Evolutionary conservation across 2,797 vertebrate species (phyloP).

Genomic region (Glyptemys insculpta): DNA sequence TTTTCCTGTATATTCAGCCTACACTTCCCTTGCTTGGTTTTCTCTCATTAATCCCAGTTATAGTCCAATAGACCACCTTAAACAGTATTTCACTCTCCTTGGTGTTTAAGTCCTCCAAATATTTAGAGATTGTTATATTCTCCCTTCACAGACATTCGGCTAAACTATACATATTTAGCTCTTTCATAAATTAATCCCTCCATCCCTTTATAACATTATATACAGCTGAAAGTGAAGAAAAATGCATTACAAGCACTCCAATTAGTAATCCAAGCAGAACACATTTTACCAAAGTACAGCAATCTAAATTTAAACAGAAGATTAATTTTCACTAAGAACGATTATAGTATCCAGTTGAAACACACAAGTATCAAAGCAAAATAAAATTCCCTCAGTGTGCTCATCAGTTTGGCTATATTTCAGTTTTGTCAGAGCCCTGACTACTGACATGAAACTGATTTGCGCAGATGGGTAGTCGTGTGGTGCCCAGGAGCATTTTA

Average conservation of each 20-base stretch:
- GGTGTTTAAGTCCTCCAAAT: slow-evolving; percentile 22
- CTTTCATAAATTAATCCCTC: slow-evolving; percentile 32
- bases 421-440: slow-evolving; percentile 53
- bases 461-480: slow-evolving; percentile 47
- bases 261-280: neutral
- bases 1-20: neutral
- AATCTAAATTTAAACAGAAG: neutral
- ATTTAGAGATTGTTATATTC: slow-evolving; percentile 17
- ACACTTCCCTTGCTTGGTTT: neutral
- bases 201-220: neutral
- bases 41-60: slow-evolving; percentile 28
- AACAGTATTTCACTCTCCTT: slow-evolving; percentile 25
- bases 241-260: neutral
- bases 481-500: slow-evolving; percentile 26
- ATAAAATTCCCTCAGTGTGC: neutral
- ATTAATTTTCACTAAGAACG: neutral
- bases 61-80: neutral
- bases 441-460: slow-evolving; percentile 30
- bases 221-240: neutral
- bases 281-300: neutral
- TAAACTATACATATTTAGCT: slow-evolving; percentile 30
- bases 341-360: neutral
- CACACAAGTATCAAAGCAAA: slow-evolving; percentile 26
- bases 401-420: slow-evolving; percentile 11
- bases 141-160: neutral